Base-by-base conservation (phyloP, 30 jellyfish, hydroid and myxozoan species). In the Hydra vulgaris region DNA sequence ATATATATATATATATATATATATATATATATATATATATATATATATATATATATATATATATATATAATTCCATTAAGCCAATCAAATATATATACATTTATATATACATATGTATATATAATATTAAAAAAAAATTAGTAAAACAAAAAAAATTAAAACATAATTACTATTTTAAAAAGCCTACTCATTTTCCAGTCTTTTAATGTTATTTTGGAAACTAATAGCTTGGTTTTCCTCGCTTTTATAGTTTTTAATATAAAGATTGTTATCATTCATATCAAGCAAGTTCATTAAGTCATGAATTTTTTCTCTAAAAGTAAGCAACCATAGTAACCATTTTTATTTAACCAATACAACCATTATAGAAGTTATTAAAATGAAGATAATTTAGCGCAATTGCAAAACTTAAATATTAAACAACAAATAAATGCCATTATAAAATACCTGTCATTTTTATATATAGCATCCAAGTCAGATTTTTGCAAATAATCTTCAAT, bases 111-210 rank as follows among this genome's bases (percentile, higher is more conserved):
- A n/a, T n/a, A n/a, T n/a, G n/a, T n/a, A n/a, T n/a, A n/a, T n/a
- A n/a, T n/a, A n/a, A n/a, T n/a, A n/a, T n/a, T n/a, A n/a, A n/a
- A n/a, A n/a, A 40, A 40, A 40, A 40, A 40, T 3, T 40, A 40
- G 61, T 3, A 40, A 40, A 12, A 40, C 5, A 69, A 69, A 21
- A 23, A 69, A 69, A 1, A 8, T 7, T 25, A 73, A 73, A n/a
- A n/a, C n/a, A n/a, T n/a, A n/a, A n/a, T n/a, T 53, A 73, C 8
- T 20, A 3, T 4, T 21, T 5, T 1, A 25, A 73, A 73, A 21
- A 20, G 7, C 81, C 23, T 8, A 78, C 85, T 78, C 79, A 23
- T 7, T 27, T 0, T 78, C 85, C 80, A 78, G 80, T 40, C 27
- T 56, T 53, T 78, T 77, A 25, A 78, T 22, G 18, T 20, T 54